phyloP scores from a whole-genome alignment of 2,888 invertebrate species.

The Therioaphis trifolii region DNA sequence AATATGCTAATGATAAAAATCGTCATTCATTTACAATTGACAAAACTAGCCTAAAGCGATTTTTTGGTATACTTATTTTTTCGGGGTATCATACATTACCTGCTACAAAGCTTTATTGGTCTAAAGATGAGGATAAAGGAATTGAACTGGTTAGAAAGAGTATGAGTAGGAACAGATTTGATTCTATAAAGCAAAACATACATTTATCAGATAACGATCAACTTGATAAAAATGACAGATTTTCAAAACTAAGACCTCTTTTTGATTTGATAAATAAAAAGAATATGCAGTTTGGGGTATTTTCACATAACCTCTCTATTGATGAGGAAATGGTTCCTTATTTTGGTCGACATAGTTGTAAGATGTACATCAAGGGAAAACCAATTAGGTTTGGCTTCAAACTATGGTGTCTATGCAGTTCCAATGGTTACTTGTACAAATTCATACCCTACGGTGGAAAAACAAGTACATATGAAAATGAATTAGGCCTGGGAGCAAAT shows the following conservation, averaged over 20 bases:
- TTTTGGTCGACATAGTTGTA: slow-evolving; percentile 64
- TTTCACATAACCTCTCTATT: slow-evolving; percentile 49
- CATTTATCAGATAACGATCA: slow-evolving; percentile 31
- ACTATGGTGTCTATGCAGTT: slow-evolving; percentile 65
- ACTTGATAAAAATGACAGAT: slow-evolving; percentile 22
- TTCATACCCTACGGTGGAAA: slow-evolving; percentile 47
- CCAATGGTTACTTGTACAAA: slow-evolving; percentile 58
- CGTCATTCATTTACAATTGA: slow-evolving; percentile 40
- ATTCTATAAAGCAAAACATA: slow-evolving; percentile 23
- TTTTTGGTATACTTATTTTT: slow-evolving; percentile 28
- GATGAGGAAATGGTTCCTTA: slow-evolving; percentile 66
- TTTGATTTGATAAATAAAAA: slow-evolving; percentile 6
- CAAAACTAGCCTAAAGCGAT: slow-evolving; percentile 32
- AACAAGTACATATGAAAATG: slow-evolving; percentile 21
- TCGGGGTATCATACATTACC: slow-evolving; percentile 40
- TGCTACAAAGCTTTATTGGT: slow-evolving; percentile 28
- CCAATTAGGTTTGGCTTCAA: slow-evolving; percentile 66
- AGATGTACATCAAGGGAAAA: slow-evolving; percentile 66
- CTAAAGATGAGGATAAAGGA: slow-evolving; percentile 18
- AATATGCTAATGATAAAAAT: slow-evolving; percentile 28
- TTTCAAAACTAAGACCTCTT: slow-evolving; percentile 30
- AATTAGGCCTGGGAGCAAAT: slow-evolving; percentile 35
- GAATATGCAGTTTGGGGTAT: slow-evolving; percentile 22
- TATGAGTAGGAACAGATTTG: slow-evolving; percentile 32
- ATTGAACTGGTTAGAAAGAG: slow-evolving; percentile 8